Conservation (phyloP, 2,113 vertebrate species). For the Edolisoma coerulescens region DNA sequence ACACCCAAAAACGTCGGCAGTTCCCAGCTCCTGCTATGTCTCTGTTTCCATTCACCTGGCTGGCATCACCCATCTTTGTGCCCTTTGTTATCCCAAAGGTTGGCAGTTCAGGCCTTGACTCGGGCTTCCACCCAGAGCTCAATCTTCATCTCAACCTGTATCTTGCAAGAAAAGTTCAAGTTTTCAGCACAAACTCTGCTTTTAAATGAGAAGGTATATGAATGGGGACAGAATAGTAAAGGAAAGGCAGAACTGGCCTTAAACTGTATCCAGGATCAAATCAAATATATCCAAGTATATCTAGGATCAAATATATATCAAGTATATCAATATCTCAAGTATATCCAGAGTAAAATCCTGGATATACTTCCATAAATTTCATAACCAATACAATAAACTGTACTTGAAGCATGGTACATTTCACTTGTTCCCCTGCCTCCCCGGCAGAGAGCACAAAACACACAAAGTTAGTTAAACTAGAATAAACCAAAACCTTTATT, state of each 20-base stretch:
- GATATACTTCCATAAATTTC: background rate
- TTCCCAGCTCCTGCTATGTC: background rate
- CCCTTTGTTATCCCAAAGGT: background rate
- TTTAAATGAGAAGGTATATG: background rate
- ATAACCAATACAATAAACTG: background rate
- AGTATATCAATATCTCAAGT: background rate
- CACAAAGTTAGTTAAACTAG: background rate
- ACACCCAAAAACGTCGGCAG: no score
- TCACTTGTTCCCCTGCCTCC: background rate
- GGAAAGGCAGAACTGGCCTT: background rate
- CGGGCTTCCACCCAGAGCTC: background rate
- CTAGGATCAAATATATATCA: background rate
- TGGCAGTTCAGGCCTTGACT: background rate
- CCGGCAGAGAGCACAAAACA: rapidly evolving
- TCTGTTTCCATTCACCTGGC: background rate
- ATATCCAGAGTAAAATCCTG: background rate
- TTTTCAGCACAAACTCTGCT: background rate
- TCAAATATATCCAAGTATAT: background rate
- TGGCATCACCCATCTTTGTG: background rate
- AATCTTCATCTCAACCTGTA: background rate
- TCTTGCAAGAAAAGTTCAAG: background rate
- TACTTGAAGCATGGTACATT: background rate
- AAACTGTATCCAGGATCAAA: background rate
- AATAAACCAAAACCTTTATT: background rate
- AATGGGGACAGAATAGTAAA: background rate